A percentile compares a stretch with the other conserved stretches of the same genome.
phyloP scores from a whole-genome alignment of 2,113 vertebrate species.

The Elgaria multicarinata region DNA sequence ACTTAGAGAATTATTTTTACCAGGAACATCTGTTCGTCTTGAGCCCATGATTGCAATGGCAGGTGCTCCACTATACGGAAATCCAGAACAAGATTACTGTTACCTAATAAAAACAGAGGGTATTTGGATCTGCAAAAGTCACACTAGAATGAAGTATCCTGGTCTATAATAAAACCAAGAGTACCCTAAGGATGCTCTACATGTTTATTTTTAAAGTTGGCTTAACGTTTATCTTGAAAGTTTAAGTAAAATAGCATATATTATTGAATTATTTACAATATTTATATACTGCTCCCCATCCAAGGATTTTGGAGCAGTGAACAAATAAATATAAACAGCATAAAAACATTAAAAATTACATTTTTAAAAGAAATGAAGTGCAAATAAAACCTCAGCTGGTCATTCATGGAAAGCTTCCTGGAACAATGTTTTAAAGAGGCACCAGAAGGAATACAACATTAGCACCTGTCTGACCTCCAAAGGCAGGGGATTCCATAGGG shows the following conservation, averaged over 20 bases:
- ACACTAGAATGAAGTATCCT: conserved; percentile 2
- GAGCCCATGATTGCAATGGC: conserved; percentile 75
- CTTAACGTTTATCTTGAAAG: neutral
- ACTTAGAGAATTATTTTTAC: conserved; percentile 73
- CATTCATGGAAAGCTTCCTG: no score
- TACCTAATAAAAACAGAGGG: conserved; percentile 71
- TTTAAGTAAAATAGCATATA: neutral
- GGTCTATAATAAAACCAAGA: neutral
- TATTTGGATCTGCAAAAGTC: conserved; percentile 49
- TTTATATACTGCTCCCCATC: no score
- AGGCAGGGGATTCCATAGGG: no score
- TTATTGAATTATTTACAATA: no score
- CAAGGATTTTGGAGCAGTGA: no score
- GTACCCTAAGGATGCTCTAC: neutral
- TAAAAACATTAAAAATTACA: no score
- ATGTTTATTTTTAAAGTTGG: neutral
- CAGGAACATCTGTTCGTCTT: conserved; percentile 76
- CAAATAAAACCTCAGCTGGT: no score
- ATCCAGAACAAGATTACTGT: conserved; percentile 59
- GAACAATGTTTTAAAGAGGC: no score
- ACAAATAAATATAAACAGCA: no score
- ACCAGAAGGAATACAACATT: no score
- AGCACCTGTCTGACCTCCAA: no score
- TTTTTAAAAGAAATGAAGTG: no score
- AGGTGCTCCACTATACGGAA: conserved; percentile 61